Base-by-base conservation (phyloP, 1,140 invertebrate genomes). In the Leptinotarsa texana region DNA sequence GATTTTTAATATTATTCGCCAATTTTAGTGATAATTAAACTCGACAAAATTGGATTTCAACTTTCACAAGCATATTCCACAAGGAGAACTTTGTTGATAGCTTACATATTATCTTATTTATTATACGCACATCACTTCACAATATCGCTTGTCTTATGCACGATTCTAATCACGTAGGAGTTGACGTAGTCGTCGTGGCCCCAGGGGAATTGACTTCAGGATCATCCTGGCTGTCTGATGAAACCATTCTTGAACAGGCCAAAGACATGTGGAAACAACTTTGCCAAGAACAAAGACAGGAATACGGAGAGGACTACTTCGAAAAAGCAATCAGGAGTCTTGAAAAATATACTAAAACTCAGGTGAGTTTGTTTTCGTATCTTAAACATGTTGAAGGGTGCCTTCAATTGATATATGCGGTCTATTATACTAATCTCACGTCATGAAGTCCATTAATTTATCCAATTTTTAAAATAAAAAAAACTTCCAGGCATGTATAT, bases 231-330 rank as follows among this genome's bases (percentile, higher is more conserved):
- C 86, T 93, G 8, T 90, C 90, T 61, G 92, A 94, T 72, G 89
- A 90, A 63, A 87, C 91, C 75, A 87, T 95, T 78, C 83, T 93
- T 65, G 90, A 92, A 79, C 93, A 95, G 85, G 93, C 93, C 6
- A 90, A 91, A 78, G 90, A 92, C 74, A 94, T 94, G 92, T 95
- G 93, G 93, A 89, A 89, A 74, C 88, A 91, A 80, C 85, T 94
- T 61, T 91, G 90, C 80, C 91, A 93, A 76, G 92, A 93, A 85
- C 91, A 92, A 73, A 91, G 91, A 81, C 89, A 91, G 67, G 91
- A 92, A 75, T 95, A 94, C 80, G 92, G 93, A 4, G 90, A 94
- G 84, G 91, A 94, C 81, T 91, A 94, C 80, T 95, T 95, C 82
- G 93, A 95, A 82, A 88, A 90, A 74, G 92, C 93, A 75, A 88